Conservation (phyloP, 2,888 invertebrate genomes). For the Dicycla oo region DNA sequence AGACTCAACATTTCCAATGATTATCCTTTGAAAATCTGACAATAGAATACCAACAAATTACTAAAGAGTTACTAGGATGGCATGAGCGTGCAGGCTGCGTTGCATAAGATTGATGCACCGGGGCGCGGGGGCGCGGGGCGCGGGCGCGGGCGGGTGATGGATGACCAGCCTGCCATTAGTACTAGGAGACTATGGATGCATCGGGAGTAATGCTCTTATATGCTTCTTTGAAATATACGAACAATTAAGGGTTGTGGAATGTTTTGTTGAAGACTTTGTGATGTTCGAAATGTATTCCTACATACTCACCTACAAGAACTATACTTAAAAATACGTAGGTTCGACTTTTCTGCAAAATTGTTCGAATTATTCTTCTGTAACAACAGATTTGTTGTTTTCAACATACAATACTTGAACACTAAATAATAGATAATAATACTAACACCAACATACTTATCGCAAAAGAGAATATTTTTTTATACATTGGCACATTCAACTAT, state of each 20-base stretch:
- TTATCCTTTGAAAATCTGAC: conserved; percentile 30
- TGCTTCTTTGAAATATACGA: conserved; percentile 55
- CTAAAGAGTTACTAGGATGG: conserved; percentile 75
- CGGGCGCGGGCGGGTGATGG: conserved; percentile 72
- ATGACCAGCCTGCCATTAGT: conserved; percentile 75
- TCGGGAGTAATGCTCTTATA: conserved; percentile 63
- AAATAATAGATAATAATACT: too few species aligned
- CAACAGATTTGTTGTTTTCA: not conserved
- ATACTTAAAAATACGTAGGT: not conserved
- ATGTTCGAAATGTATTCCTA: not conserved
- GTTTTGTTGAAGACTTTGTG: conserved; percentile 29
- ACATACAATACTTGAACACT: too few species aligned
- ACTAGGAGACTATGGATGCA: conserved; percentile 69
- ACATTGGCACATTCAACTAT: too few species aligned
- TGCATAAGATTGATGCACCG: conserved; percentile 85
- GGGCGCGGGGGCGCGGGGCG: conserved; percentile 60
- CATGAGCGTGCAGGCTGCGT: conserved; percentile 79
- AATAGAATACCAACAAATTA: conserved; percentile 66
- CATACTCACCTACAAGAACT: not conserved
- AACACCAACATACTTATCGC: too few species aligned
- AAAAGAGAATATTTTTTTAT: too few species aligned
- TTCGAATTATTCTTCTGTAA: not conserved
- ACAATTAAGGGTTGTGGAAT: conserved; percentile 56
- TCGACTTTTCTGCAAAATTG: not conserved
- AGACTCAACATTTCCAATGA: not conserved